Base-by-base conservation (phyloP, 2,888 invertebrate genomes). In the Drosophila mayaguana region DNA sequence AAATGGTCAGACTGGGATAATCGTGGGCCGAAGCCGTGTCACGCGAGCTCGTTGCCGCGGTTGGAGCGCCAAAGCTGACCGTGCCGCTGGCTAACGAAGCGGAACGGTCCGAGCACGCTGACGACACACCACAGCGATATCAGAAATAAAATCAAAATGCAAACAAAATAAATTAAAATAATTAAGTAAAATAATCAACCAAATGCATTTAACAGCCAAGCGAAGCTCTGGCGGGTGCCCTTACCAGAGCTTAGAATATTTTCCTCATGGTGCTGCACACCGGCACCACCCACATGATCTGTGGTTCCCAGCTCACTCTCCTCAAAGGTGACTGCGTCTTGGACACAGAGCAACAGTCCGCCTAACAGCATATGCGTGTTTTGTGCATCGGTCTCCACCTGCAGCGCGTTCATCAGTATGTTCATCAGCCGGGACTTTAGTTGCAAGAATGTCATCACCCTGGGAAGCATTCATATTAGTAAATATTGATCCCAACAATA, bases 361-460 rank as follows among this genome's bases (percentile, higher is more conserved):
- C 97, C 97, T 42, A 98, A 93, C 40, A 98, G 93, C 96, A 97
- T 96, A 90, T 98, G 97, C 4, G 97, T 96, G 92, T 98, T 98
- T 79, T 95, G 95, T 0, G 97, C 95, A 93, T 98, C 98, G 0
- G 95, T 95, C 93, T 98, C 98, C 51, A 96, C 96, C 93, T 96
- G 96, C 25, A 98, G 93, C 3, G 97, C 96, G 91, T 96, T 96
- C 92, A 97, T 96, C 20, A 98, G 93, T 32, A 97, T 94, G 92
- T 97, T 97, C 93, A 96, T 95, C 12, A 97, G 93, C 42, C 96
- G 94, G 0, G 96, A 95, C 90, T 96, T 96, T 8, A 97, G 93
- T 83, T 95, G 95, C 16, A 95, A 94, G 84, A 96, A 96, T 1
- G 95, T 95, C 6, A 94, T 90, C 75, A 92, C 81, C 82, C 92